phyloP scores from a whole-genome alignment of 2,888 invertebrate genomes.

The Arenicola marina region DNA sequence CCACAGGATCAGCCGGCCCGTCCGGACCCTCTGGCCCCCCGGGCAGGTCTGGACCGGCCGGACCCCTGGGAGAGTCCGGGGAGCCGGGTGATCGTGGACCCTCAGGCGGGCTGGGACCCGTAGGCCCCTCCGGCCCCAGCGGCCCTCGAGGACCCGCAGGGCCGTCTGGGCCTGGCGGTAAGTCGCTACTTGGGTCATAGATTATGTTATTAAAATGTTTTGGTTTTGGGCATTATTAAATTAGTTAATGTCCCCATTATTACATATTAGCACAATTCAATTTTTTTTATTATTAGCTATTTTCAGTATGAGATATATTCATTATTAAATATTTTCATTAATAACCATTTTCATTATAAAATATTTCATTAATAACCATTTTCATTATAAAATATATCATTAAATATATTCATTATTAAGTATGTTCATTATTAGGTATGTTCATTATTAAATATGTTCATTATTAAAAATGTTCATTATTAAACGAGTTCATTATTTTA shows the following conservation, averaged over 20 bases:
- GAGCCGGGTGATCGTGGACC: slow-evolving; percentile 14
- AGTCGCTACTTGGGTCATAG: neutral
- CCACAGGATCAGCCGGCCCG: slow-evolving; percentile 15
- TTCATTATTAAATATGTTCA: neutral
- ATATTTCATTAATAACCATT: neutral
- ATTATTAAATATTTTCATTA: neutral
- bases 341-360: neutral
- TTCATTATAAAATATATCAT: neutral
- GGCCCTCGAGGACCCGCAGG: slow-evolving; percentile 11
- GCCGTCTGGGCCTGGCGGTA: slow-evolving; percentile 23
- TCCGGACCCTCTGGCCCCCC: slow-evolving; percentile 19
- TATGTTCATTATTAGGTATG: neutral
- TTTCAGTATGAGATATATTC: neutral
- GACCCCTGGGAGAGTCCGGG: slow-evolving; percentile 3
- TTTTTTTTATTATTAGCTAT: neutral
- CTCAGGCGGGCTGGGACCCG: slow-evolving; percentile 11
- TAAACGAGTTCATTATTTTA: too few species aligned
- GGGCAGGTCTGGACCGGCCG: slow-evolving; percentile 16
- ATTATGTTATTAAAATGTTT: too few species aligned
- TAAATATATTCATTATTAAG: neutral
- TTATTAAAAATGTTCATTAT: neutral
- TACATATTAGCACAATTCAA: neutral
- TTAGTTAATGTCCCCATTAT: neutral
- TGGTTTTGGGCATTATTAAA: too few species aligned
- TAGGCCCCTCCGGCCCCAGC: slow-evolving; percentile 4